Conservation (phyloP, 2,113 vertebrate species). For the Procapra przewalskii region DNA sequence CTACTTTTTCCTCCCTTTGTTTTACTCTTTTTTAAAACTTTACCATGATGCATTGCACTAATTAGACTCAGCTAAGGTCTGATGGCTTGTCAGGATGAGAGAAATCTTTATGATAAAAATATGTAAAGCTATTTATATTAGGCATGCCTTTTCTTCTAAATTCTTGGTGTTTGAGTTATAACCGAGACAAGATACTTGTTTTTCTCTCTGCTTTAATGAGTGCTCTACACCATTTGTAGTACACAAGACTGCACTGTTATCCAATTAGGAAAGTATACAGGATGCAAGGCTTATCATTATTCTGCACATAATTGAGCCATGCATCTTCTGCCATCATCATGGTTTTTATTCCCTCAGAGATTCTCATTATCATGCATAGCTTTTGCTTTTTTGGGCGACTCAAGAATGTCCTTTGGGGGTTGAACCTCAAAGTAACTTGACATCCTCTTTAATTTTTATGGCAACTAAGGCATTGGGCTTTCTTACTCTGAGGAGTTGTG, state of each 20-base stretch:
- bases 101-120: not conserved
- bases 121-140: not conserved
- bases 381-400: slow-evolving; percentile 43
- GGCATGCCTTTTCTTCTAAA: not conserved
- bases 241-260: not conserved
- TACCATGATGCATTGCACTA: slow-evolving; percentile 12
- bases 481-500: slow-evolving; percentile 5
- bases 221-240: not conserved
- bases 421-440: slow-evolving; percentile 62
- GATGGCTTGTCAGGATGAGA: not conserved
- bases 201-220: slow-evolving; percentile 52
- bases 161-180: slow-evolving; percentile 21
- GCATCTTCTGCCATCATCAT: slow-evolving; percentile 27
- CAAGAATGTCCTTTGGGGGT: slow-evolving; percentile 45
- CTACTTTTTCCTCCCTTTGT: not conserved
- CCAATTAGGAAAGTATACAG: slow-evolving; percentile 18
- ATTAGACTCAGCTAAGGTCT: slow-evolving; percentile 36
- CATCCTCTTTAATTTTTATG: slow-evolving; percentile 69
- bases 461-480: slow-evolving; percentile 43
- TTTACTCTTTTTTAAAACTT: not conserved
- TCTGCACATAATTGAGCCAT: slow-evolving; percentile 48
- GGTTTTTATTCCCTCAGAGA: slow-evolving; percentile 30
- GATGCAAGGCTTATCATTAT: not conserved
- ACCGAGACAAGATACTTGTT: not conserved
- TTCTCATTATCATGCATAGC: slow-evolving; percentile 57